These are phyloP conservation scores for Nymphalis urticae DNA, from an alignment of 2,888 invertebrate species.

Conservation along the genomic window DNA sequence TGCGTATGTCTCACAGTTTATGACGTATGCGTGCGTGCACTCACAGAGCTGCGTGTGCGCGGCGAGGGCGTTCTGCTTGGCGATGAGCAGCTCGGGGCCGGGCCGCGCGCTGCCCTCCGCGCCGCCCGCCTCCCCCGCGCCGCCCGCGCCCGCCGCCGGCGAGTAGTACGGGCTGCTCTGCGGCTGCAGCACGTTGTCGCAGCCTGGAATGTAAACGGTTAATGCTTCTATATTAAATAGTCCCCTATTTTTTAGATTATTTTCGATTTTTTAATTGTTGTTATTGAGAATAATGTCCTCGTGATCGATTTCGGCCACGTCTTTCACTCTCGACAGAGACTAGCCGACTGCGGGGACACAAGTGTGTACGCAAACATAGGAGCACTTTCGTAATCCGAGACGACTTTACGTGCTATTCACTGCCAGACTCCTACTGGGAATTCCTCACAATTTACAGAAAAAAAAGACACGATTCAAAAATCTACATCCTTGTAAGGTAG, in stretches of 20 bases:
- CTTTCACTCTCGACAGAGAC: too few relatives aligned
- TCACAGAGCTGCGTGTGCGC: slow-evolving; percentile 75
- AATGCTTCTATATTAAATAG: too few relatives aligned
- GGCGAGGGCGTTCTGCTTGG: slow-evolving; percentile 74
- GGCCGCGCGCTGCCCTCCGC: slow-evolving; percentile 50
- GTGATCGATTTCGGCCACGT: not conserved
- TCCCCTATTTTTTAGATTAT: too few relatives aligned
- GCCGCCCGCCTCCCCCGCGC: not conserved
- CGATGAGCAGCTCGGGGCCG: slow-evolving; percentile 71
- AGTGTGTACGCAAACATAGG: too few relatives aligned
- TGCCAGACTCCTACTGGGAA: too few relatives aligned
- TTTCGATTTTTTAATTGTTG: not conserved
- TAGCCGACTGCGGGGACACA: too few relatives aligned
- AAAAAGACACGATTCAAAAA: too few relatives aligned
- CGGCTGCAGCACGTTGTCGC: slow-evolving; percentile 63
- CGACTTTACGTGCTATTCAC: too few relatives aligned
- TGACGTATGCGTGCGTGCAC: slow-evolving; percentile 39
- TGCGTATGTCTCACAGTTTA: not conserved
- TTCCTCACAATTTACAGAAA: too few relatives aligned
- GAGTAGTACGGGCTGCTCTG: slow-evolving; percentile 67
- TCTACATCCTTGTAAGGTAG: too few relatives aligned
- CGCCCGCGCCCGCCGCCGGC: slow-evolving; percentile 43
- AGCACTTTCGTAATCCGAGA: too few relatives aligned
- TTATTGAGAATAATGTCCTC: not conserved
- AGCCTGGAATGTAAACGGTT: slow-evolving; percentile 49